Percentiles rank a stretch among this genome's conserved stretches.
phyloP scores from a whole-genome alignment of 2,797 vertebrate species.

The Pygocentrus nattereri region DNA sequence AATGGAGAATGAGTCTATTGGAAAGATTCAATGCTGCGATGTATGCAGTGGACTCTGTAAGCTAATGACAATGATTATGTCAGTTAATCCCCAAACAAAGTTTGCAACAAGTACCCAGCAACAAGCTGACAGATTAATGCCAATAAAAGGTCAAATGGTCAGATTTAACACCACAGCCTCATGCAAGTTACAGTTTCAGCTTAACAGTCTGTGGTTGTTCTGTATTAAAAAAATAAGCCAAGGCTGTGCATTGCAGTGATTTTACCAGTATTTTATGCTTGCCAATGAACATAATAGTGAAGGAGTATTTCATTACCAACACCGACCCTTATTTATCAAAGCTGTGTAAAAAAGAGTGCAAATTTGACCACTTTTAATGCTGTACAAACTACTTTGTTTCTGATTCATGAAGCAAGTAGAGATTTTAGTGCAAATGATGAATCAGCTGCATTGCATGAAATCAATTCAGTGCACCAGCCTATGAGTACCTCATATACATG shows the following conservation, averaged over 20 bases:
- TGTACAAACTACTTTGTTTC: no score
- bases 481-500: no score
- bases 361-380: no score
- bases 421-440: no score
- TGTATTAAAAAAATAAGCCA: background rate
- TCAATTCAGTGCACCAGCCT: no score
- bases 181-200: background rate
- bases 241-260: background rate
- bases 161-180: background rate
- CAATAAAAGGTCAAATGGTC: conserved; percentile 30
- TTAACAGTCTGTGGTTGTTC: background rate
- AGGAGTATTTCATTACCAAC: no score
- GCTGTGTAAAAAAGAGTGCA: no score
- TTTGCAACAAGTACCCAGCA: background rate
- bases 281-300: background rate
- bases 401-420: no score
- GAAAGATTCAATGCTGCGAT: conserved; percentile 18
- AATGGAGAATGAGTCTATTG: background rate
- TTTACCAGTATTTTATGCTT: background rate
- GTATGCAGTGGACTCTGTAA: background rate
- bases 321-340: no score
- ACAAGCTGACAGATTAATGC: conserved; percentile 24
- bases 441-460: no score
- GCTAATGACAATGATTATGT: conserved; percentile 13
- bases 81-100: background rate